phyloP scores from a whole-genome alignment of 2,888 invertebrate species.

The Cecidostiba fungosa region DNA sequence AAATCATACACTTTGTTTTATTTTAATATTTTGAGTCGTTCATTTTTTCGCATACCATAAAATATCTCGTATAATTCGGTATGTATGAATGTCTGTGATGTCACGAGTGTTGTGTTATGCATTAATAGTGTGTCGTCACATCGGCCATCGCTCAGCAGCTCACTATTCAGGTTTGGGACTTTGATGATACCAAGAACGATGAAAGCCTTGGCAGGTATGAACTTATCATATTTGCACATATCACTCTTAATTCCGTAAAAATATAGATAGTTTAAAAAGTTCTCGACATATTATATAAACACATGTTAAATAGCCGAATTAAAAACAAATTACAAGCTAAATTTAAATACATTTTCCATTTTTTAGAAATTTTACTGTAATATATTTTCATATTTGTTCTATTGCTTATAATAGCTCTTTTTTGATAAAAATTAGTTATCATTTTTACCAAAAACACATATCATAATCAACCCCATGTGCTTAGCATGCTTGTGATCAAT shows the following conservation, averaged over 20 bases:
- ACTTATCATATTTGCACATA: conserved; percentile 63
- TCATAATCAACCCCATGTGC: conserved; percentile 55
- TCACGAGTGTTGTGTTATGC: conserved; percentile 79
- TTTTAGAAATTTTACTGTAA: background rate
- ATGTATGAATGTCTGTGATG: conserved; percentile 75
- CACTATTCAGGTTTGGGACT: conserved; percentile 90
- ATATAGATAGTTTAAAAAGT: background rate
- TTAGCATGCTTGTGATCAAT: conserved; percentile 56
- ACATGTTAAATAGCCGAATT: background rate
- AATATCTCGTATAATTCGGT: conserved; percentile 56
- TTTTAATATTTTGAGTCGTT: conserved; percentile 32
- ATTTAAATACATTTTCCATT: background rate
- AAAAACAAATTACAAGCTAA: background rate
- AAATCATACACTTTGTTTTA: background rate
- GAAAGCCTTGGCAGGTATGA: conserved; percentile 94
- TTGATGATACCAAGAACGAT: conserved; percentile 92
- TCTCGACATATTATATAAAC: background rate
- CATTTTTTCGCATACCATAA: conserved; percentile 54
- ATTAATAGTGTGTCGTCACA: conserved; percentile 79
- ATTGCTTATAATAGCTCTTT: background rate
- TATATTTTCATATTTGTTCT: conserved; percentile 1
- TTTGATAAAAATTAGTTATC: background rate
- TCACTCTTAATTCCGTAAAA: conserved; percentile 19
- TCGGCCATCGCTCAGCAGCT: conserved; percentile 86
- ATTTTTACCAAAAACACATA: conserved; percentile 12